These are phyloP conservation scores for Cancer borealis DNA, from an alignment of 2,888 invertebrate species.

Conservation along the genomic window DNA sequence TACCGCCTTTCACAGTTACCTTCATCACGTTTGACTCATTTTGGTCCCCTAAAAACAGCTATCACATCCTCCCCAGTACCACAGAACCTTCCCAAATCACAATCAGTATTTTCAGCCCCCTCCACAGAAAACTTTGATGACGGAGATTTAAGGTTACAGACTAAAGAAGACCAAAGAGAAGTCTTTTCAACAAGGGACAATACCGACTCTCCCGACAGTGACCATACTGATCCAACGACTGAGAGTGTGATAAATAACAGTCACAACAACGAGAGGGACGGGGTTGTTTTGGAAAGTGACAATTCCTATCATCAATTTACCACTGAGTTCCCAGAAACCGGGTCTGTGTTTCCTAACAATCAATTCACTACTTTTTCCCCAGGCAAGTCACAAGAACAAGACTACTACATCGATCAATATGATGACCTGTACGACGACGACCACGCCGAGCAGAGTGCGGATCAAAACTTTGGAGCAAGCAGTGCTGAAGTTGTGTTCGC, in stretches of 20 bases:
- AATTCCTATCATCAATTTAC: constrained; percentile 48
- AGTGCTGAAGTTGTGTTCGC: constrained; percentile 67
- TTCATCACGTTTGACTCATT: constrained; percentile 34
- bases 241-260: neutral
- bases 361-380: constrained; percentile 72
- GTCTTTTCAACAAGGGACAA: neutral
- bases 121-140: neutral
- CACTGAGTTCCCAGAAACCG: constrained; percentile 52
- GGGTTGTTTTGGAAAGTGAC: constrained; percentile 29
- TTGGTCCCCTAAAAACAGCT: neutral
- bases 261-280: constrained; percentile 14
- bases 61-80: neutral
- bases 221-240: neutral
- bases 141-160: neutral
- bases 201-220: neutral
- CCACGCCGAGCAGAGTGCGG: constrained; percentile 18
- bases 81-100: neutral
- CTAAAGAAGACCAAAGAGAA: neutral
- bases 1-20: constrained; percentile 30
- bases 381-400: constrained; percentile 65
- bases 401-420: constrained; percentile 71
- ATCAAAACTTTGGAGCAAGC: constrained; percentile 64
- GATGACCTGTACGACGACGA: constrained; percentile 62
- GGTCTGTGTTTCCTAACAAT: constrained; percentile 60
- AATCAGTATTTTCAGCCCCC: neutral